Evolutionary conservation across 2,797 vertebrate species (phyloP).

Genomic region (Spizella passerina): DNA sequence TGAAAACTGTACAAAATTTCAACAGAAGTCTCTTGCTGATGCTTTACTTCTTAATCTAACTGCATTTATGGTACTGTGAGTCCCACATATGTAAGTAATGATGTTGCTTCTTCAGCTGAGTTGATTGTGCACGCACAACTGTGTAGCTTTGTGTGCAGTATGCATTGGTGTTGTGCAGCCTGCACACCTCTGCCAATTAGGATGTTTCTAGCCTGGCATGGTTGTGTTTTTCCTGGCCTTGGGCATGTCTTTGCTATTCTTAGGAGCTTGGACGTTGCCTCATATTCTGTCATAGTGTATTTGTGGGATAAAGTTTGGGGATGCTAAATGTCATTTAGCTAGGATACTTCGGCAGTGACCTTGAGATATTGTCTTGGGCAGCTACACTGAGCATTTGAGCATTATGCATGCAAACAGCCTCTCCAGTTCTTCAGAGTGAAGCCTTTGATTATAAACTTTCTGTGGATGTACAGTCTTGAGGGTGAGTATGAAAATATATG

Average conservation of each 20-base stretch:
- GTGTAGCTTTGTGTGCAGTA: background rate
- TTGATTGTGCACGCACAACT: background rate
- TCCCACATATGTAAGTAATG: background rate
- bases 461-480: background rate
- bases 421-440: background rate
- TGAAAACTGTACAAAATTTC: background rate
- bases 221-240: background rate
- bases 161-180: background rate
- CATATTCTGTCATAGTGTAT: background rate
- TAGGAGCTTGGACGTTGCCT: fast-evolving
- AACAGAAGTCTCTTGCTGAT: background rate
- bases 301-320: background rate
- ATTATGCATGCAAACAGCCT: background rate
- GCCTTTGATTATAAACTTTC: background rate
- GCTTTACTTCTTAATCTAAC: background rate
- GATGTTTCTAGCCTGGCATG: background rate
- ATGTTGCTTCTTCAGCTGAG: background rate
- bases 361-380: background rate
- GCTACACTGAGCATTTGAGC: background rate
- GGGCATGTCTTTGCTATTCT: background rate
- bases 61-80: background rate
- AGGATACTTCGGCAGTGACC: background rate
- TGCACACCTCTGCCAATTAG: background rate
- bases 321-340: background rate
- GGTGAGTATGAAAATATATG: background rate